phyloP scores from a whole-genome alignment of 2,113 vertebrate genomes.

The Nesospiza acunhae region DNA sequence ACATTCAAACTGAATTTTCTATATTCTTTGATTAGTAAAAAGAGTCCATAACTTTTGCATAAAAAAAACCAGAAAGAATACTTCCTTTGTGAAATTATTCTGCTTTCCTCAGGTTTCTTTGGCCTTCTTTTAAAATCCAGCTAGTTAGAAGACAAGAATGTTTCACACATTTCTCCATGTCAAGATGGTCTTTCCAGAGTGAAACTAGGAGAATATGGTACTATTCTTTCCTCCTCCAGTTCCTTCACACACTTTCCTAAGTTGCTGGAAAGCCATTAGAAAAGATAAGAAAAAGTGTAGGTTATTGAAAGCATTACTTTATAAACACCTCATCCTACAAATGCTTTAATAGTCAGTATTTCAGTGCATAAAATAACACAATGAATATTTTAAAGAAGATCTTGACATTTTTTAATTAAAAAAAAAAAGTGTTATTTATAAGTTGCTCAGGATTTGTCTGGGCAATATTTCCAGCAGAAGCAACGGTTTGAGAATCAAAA shows the following conservation, averaged over 20 bases:
- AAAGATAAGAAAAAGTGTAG: background rate
- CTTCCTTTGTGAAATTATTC: slow-evolving; percentile 48
- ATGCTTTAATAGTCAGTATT: background rate
- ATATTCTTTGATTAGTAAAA: slow-evolving; percentile 48
- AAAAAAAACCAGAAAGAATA: background rate
- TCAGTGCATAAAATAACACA: background rate
- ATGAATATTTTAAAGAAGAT: background rate
- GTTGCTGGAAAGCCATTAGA: background rate
- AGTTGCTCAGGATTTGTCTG: background rate
- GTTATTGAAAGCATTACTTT: background rate
- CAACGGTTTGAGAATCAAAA: background rate
- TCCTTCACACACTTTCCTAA: background rate
- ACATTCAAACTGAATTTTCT: slow-evolving; percentile 50
- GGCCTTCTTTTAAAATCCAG: background rate
- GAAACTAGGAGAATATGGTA: background rate
- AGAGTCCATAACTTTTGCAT: background rate
- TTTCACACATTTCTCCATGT: background rate
- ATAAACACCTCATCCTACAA: background rate
- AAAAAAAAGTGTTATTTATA: background rate
- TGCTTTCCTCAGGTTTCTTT: background rate
- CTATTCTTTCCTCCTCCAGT: background rate
- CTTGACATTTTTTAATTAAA: fast-evolving
- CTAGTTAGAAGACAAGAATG: background rate
- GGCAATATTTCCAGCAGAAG: background rate
- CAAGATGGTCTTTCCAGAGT: background rate